Evolutionary conservation across 1,140 invertebrate species (phyloP), one percentile per base, ranked within the genome.

Genomic region (Meloidogyne exigua): DNA sequence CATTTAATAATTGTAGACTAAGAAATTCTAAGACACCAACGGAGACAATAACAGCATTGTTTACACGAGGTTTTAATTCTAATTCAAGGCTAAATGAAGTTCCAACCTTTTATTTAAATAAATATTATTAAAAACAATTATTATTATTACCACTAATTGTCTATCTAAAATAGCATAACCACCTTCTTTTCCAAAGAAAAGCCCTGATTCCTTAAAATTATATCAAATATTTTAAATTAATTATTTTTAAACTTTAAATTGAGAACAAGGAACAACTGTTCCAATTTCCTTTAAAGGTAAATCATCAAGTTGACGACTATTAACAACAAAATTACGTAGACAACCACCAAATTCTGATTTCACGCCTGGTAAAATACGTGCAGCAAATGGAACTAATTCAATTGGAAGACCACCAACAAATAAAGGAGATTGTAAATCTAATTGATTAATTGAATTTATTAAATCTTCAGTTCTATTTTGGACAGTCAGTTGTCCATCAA

Each of bases 1-100:
- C 94, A 83, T 97, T 91, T 1, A 93, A 88, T 88, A 98, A 90
- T 87, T 98, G 94, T 15, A 98, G 88, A 7, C 96, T 89, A 68
- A 96, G 88, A 84, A 91, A 96, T 82, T 96, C 93, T 25, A 86
- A 82, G 11, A 92, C 92, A 5, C 95, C 93, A 71, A 96, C 89
- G 13, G 90, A 88, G 42, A 91, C 80, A 25, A 96, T 85, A 4
- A 96, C 89, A 21, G 94, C 95, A 1, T 92, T 92, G 12, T 92
- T 90, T 74, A 92, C 91, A 26, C 95, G 90, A 10, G 95, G 94
- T 81, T 93, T 93, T 65, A 98, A 92, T 57, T 95, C 92, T 89
- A 98, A 90, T 49, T 91, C 91, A 67, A 97, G 92, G 3, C 92
- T 91, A 57, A 95, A 91, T 74, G 92, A 91, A 63, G 65, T 72